Conservation (phyloP, 2,888 invertebrate genomes). For the Odontocolon sp. region DNA sequence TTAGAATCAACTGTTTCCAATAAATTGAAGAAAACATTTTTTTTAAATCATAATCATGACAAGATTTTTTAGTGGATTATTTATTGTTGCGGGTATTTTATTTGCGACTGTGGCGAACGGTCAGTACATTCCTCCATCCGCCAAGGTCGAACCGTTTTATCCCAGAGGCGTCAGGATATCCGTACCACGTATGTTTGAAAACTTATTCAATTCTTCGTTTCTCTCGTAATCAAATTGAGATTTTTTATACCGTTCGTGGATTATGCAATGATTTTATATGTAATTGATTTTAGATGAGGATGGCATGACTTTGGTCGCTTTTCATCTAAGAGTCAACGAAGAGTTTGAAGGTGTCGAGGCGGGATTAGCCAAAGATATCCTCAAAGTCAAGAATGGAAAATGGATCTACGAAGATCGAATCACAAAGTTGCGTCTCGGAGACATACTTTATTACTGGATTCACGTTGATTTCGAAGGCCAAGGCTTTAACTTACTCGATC, state of each 20-base stretch:
- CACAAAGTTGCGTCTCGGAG: slow-evolving; percentile 84
- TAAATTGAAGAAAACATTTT: too few species aligned
- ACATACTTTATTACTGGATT: slow-evolving; percentile 89
- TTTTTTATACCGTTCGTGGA: not conserved
- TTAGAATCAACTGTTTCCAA: too few species aligned
- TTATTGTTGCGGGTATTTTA: not conserved
- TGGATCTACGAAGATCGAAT: slow-evolving; percentile 86
- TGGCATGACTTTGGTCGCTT: slow-evolving; percentile 88
- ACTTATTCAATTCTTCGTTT: slow-evolving; percentile 7
- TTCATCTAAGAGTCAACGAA: slow-evolving; percentile 88
- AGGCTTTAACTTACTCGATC: slow-evolving; percentile 86
- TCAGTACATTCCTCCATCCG: slow-evolving; percentile 52
- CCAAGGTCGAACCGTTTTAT: slow-evolving; percentile 83
- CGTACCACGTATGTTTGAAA: slow-evolving; percentile 83
- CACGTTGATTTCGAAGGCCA: slow-evolving; percentile 87
- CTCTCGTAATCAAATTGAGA: not conserved
- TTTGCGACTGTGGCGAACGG: not conserved
- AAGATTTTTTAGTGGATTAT: not conserved
- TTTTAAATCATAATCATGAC: too few species aligned
- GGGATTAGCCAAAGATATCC: slow-evolving; percentile 86
- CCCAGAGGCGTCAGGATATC: slow-evolving; percentile 85
- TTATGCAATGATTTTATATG: not conserved
- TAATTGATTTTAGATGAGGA: slow-evolving; percentile 82
- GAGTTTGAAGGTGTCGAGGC: slow-evolving; percentile 87
- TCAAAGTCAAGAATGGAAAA: slow-evolving; percentile 84